Evolutionary conservation across 2,113 vertebrate species (phyloP), one percentile per base, ranked within the genome.

Genomic region (Sus scrofa): DNA sequence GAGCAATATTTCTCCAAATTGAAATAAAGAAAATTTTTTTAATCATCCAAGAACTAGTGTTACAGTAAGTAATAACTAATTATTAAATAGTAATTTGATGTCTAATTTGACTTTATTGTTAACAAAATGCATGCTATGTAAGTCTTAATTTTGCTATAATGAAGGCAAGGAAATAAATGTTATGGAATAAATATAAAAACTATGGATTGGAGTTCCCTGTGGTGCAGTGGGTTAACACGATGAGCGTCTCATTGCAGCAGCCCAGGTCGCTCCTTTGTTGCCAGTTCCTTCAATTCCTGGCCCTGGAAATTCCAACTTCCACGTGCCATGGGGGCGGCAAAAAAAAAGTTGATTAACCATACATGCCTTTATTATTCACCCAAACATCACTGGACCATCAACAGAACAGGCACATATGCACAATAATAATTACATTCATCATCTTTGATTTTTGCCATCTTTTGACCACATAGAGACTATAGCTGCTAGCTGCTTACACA

Each of bases 81-180:
- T 44, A 44, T 44, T 44, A n/a, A n/a, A n/a, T n/a, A n/a, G n/a
- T n/a, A 44, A 44, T 44, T 44, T 44, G 8, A 92, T 65, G 60
- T 37, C 39, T 70, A 68, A 70, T 83, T 73, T 39, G 37, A 89
- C 39, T 84, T 70, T 70, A 56, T 50, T 77, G 65, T 77, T 77
- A 94, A 37, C 88, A 88, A 88, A 88, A 84, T 56, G 3, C 30
- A 88, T 77, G 16, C 70, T 84, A 56, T 68, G 14, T 68, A 65
- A 78, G 78, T 78, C 56, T 88, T 56, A n/a, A 37, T 84, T 88
- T 92, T 96, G 63, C 54, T 92, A 37, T 70, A 67, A 87, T 54
- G 20, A 91, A 82, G 34, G 24, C 54, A 88, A 77, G 52, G n/a
- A 87, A 83, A 77, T 90, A 70, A 90, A 77, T 68, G 44, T 30